Base-by-base conservation (phyloP, 2,888 invertebrate genomes). In the Chaetogeoica ovagalla region DNA sequence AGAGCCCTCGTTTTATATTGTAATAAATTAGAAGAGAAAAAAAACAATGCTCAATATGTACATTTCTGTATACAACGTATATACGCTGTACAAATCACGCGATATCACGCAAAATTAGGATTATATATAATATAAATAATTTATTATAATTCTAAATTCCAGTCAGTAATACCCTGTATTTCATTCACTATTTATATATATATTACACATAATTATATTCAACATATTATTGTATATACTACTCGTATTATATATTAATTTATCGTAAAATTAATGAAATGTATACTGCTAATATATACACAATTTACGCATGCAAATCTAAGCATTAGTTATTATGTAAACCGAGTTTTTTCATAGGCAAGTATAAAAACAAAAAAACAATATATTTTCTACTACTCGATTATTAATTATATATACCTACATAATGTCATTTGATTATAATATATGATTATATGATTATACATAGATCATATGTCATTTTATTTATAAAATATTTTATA, bases 41-140 rank as follows among this genome's bases (percentile, higher is more conserved):
- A 66, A 69, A 30, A 30, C 2, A 55, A 66, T 75, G 74, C 74
- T 75, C 74, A 75, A 74, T 4, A 30, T 65, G 23, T 52, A 23
- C 60, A 30, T 68, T 52, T n/a, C 8, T n/a, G 3, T 43, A 70
- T 37, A 13, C 30, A 30, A 2, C 30, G 30, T 30, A 30, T 30
- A 30, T 30, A 15, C 8, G 37, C 60, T 30, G 30, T 4, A 48
- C 48, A 52, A 43, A 23, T 43, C 30, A 30, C 30, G 23, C 52
- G 8, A 62, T 73, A 52, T 63, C 37, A 17, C 21, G 17, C 37
- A 37, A 30, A 23, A 52, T n/a, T 55, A 73, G 48, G n/a, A 52
- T 52, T 43, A 30, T n/a, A 60, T 37, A 52, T 62, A 37, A 69
- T 7, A 8, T 21, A 30, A 30, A 30, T 23, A 48, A 43, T n/a